Base-by-base conservation (phyloP, 1,140 invertebrate species). In the Drosophila lacertosa region DNA sequence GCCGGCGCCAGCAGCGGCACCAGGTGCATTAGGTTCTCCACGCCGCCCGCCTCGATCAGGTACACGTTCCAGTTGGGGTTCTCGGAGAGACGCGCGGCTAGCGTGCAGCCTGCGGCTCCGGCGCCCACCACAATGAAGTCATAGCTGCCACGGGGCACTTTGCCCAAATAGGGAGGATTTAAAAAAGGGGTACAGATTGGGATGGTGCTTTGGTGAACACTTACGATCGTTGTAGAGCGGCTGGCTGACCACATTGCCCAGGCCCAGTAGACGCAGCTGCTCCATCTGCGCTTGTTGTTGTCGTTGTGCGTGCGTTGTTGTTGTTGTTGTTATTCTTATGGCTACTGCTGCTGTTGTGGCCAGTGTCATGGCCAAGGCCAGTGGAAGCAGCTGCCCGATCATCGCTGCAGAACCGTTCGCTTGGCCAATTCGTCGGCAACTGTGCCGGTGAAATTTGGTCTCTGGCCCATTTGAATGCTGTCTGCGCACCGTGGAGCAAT, bases 71-170 rank as follows among this genome's bases (percentile, higher is more conserved):
- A 92, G 2, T 92, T 74, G 9, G 81, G 80, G 20, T 92, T 91
- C 80, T 94, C 92, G 0, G 91, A 68, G 92, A 97, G 89, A 4
- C 95, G 92, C 77, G 95, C 97, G 0, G 98, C 98, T 15, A 99
- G 84, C 0, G 98, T 97, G 32, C 96, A 93, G 35, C 95, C 95
- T 91, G 91, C 91, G 0, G 97, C 97, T 3, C 98, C 98, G 0
- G 95, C 96, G 0, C 98, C 98, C 1, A 99, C 94, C 35, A 97
- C 93, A 32, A 98, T 95, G 76, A 97, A 97, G 89, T 97, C 96
- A 60, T 97, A 98, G 9, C 48, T 64, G 20, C 64, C 11, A 7
- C 58, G 74, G 0, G 89, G 89, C 10, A 74, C 89, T 86, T 16
- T 2, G 7, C 2, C n/a, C 5, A 11, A 7, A 16, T 3, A 10